A percentile compares a stretch with the other conserved stretches of the same genome.
These are phyloP conservation scores for Diaprepes abbreviatus DNA, from an alignment of 2,888 invertebrate genomes.

Conservation along the genomic window DNA sequence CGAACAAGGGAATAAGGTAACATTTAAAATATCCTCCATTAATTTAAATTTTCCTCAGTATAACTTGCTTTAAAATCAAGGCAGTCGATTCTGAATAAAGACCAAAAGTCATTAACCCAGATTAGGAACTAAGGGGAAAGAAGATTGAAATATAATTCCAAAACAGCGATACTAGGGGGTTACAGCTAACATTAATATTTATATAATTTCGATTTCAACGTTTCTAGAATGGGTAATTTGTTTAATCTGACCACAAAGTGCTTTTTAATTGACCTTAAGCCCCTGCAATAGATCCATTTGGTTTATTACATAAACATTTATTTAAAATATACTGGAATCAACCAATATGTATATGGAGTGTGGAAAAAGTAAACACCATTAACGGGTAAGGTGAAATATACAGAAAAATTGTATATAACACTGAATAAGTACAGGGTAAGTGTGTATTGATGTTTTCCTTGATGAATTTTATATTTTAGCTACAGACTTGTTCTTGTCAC, in stretches of 20 bases:
- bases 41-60: constrained; percentile 8
- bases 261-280: constrained; percentile 38
- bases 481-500: no score
- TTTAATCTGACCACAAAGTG: constrained; percentile 40
- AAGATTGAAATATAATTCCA: constrained; percentile 45
- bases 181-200: constrained; percentile 46
- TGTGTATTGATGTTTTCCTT: no score
- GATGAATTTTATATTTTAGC: no score
- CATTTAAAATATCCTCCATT: constrained; percentile 9
- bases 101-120: constrained; percentile 45
- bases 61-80: constrained; percentile 25
- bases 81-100: constrained; percentile 31
- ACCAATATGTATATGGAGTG: not conserved
- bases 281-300: constrained; percentile 29
- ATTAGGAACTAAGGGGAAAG: constrained; percentile 42
- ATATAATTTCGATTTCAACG: constrained; percentile 42
- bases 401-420: no score
- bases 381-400: no score
- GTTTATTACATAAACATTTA: constrained; percentile 38
- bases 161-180: constrained; percentile 39
- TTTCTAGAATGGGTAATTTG: constrained; percentile 38
- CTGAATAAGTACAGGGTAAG: no score
- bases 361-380: not conserved
- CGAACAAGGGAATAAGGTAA: no score
- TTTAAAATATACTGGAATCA: constrained; percentile 4